Percentiles rank a stretch among this genome's conserved stretches.
Conservation (phyloP, 2,113 vertebrate species). For the Dryoscopus gambensis region DNA sequence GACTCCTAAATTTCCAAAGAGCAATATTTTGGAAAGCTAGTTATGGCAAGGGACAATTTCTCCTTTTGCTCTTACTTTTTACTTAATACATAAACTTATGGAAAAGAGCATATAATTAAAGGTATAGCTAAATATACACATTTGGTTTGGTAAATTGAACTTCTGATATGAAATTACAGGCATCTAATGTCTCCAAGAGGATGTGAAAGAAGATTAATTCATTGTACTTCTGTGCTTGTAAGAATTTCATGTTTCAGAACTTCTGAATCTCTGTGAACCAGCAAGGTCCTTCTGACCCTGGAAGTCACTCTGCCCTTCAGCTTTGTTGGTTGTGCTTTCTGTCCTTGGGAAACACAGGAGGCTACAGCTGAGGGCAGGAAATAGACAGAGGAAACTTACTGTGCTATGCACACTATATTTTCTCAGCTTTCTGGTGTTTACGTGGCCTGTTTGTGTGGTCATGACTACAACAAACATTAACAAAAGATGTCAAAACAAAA, state of each 20-base stretch:
- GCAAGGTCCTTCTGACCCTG: background rate
- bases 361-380: background rate
- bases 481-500: background rate
- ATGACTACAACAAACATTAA: background rate
- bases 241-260: background rate
- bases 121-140: background rate
- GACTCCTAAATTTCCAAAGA: background rate
- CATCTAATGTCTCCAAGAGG: background rate
- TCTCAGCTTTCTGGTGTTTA: background rate
- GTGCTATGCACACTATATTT: background rate
- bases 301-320: background rate
- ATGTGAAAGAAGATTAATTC: background rate
- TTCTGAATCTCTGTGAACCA: background rate
- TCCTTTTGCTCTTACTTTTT: background rate
- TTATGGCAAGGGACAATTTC: background rate
- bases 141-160: background rate
- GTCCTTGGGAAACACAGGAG: background rate
- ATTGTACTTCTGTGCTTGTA: background rate
- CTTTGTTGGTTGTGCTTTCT: background rate
- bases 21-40: background rate
- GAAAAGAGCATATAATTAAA: background rate
- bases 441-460: background rate
- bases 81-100: background rate
- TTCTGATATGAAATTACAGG: background rate
- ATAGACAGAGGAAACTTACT: background rate